Conservation (phyloP, 2,888 invertebrate species). For the Pedicia rivosa region DNA sequence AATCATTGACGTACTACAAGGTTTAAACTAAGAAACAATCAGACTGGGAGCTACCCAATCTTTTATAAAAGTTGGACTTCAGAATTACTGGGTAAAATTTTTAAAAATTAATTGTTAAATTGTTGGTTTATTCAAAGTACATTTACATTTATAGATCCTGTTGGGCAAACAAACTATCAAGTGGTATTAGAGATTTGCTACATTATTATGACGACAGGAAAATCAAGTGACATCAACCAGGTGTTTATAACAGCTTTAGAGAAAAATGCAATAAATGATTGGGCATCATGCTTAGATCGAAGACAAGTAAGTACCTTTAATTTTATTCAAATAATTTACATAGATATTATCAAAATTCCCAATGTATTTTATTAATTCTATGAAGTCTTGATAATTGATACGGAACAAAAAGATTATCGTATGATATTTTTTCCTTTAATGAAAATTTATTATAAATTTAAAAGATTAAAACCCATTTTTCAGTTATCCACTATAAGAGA, state of each 20-base stretch:
- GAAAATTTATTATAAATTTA: not conserved
- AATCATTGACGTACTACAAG: too few relatives aligned
- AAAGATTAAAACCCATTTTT: slow-evolving; percentile 11
- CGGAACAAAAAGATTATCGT: not conserved
- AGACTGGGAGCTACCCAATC: too few relatives aligned
- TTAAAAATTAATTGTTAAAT: too few relatives aligned
- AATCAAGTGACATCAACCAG: slow-evolving; percentile 43
- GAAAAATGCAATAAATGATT: slow-evolving; percentile 36
- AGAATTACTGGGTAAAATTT: too few relatives aligned
- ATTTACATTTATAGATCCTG: too few relatives aligned
- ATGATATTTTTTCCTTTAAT: not conserved
- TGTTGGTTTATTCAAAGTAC: too few relatives aligned
- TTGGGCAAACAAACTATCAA: slow-evolving; percentile 36
- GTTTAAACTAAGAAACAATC: too few relatives aligned
- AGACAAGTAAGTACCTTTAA: too few relatives aligned
- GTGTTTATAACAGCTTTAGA: slow-evolving; percentile 47
- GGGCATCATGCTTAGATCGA: slow-evolving; percentile 60
- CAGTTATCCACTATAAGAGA: too few relatives aligned
- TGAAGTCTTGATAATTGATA: not conserved
- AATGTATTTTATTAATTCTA: not conserved
- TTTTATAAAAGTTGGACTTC: too few relatives aligned
- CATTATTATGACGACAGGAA: slow-evolving; percentile 44
- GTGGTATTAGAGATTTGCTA: slow-evolving; percentile 46
- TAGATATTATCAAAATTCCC: not conserved
- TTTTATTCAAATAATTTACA: slow-evolving; percentile 34